Conservation (phyloP, 2,888 invertebrate species). For the Eupithecia subumbrata region DNA sequence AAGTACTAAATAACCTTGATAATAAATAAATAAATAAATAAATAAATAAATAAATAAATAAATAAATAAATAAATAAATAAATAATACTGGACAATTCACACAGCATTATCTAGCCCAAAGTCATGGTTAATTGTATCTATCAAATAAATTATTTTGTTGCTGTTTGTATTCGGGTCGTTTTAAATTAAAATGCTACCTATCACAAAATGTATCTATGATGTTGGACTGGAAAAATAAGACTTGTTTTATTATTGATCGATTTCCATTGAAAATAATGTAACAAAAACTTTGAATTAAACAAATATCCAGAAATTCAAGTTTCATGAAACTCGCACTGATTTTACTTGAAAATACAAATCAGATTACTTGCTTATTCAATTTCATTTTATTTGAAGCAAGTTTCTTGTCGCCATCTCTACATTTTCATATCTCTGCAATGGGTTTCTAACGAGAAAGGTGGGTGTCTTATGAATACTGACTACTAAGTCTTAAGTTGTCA, state of each 20-base stretch:
- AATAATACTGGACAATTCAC: no score
- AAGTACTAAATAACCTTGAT: no score
- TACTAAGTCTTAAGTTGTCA: slow-evolving; percentile 79
- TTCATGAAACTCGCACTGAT: neutral
- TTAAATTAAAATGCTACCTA: no score
- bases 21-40: no score
- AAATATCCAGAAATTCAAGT: neutral
- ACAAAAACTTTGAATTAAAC: neutral
- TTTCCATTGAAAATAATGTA: neutral
- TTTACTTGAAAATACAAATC: neutral
- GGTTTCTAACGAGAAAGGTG: slow-evolving; percentile 71
- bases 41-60: no score
- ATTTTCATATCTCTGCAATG: slow-evolving; percentile 53
- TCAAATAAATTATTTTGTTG: no score
- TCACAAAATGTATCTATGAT: no score
- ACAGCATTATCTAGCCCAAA: no score
- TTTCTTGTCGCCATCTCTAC: slow-evolving; percentile 49
- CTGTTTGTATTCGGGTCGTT: no score
- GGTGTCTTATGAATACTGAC: slow-evolving; percentile 75
- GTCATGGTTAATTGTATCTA: no score
- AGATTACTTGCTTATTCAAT: neutral
- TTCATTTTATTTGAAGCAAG: slow-evolving; percentile 9
- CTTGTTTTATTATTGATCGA: neutral
- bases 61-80: no score
- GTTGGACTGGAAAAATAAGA: neutral